Conservation (phyloP, 2,113 vertebrate species). For the Synchiropus splendidus region DNA sequence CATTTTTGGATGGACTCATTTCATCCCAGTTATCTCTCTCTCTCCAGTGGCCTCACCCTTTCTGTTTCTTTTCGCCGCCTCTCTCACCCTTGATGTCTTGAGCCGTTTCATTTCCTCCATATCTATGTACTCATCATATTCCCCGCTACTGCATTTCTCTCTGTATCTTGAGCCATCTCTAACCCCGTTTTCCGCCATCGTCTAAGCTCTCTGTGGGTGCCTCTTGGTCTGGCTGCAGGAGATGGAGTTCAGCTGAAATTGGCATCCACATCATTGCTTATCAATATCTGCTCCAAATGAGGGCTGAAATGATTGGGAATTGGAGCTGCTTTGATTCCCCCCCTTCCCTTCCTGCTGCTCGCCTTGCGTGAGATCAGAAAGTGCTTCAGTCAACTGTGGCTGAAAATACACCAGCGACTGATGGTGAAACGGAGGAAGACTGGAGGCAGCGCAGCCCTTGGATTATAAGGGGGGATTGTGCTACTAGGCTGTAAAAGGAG, state of each 20-base stretch:
- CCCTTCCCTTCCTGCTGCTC: slow-evolving; percentile 20
- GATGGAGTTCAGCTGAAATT: slow-evolving; percentile 30
- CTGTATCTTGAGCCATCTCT: slow-evolving; percentile 26
- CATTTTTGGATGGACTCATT: slow-evolving; percentile 43
- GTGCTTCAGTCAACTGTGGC: slow-evolving; percentile 26
- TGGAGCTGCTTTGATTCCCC: slow-evolving; percentile 36
- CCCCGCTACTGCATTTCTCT: slow-evolving; percentile 25
- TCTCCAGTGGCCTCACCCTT: slow-evolving; percentile 17
- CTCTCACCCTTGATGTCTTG: slow-evolving; percentile 13
- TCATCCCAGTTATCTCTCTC: slow-evolving; percentile 17
- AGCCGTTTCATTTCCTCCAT: slow-evolving; percentile 28
- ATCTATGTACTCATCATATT: slow-evolving; percentile 30
- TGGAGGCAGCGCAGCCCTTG: too few species aligned
- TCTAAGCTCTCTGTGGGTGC: slow-evolving; percentile 20
- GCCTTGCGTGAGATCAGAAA: slow-evolving; percentile 41
- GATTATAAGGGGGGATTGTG: too few species aligned
- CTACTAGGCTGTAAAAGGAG: too few species aligned
- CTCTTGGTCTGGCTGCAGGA: slow-evolving; percentile 30
- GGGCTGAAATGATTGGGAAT: slow-evolving; percentile 49
- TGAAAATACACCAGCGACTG: slow-evolving; percentile 25
- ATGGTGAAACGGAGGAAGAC: too few species aligned
- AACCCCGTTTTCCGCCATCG: neutral
- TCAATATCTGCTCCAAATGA: slow-evolving; percentile 45
- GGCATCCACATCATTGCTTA: slow-evolving; percentile 44
- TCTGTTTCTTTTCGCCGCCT: slow-evolving; percentile 6